Evolutionary conservation across 2,113 vertebrate species (phyloP).

Genomic region (Hydropotes inermis): DNA sequence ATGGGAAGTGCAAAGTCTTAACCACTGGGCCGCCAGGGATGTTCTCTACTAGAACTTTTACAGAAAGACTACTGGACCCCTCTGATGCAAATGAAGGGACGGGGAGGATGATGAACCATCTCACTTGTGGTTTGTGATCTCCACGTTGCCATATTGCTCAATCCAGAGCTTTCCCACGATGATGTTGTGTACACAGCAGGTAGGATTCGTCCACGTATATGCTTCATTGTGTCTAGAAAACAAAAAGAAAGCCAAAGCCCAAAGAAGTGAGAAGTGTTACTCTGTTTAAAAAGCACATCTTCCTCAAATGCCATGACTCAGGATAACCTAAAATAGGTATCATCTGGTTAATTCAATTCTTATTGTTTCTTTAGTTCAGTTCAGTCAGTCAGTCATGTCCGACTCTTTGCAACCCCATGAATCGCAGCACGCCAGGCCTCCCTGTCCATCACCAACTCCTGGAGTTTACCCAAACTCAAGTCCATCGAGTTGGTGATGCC

Average conservation of each 20-base stretch:
- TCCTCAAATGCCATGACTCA: background rate
- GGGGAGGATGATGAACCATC: background rate
- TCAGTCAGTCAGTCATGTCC: no score
- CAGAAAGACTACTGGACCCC: background rate
- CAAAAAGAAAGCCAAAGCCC: background rate
- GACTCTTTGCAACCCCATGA: no score
- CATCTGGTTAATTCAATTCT: background rate
- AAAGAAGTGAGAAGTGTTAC: background rate
- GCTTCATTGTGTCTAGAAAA: conserved; percentile 91
- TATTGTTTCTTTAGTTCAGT: background rate
- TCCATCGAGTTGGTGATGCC: no score
- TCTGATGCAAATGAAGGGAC: background rate
- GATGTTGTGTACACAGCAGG: conserved; percentile 97
- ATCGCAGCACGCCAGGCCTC: no score
- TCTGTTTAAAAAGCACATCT: background rate
- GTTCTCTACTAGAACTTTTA: background rate
- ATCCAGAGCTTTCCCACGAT: conserved; percentile 99
- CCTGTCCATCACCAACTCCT: no score
- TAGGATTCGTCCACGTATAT: conserved; percentile 98
- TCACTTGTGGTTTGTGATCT: conserved; percentile 98
- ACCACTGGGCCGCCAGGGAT: background rate
- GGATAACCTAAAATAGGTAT: background rate
- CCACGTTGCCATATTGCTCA: conserved; percentile 96
- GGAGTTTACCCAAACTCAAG: no score
- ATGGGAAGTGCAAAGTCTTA: background rate